A percentile compares a stretch with the other conserved stretches of the same genome.
These are phyloP conservation scores for Hycleus cichorii DNA, from an alignment of 1,140 invertebrate genomes.

Conservation along the genomic window DNA sequence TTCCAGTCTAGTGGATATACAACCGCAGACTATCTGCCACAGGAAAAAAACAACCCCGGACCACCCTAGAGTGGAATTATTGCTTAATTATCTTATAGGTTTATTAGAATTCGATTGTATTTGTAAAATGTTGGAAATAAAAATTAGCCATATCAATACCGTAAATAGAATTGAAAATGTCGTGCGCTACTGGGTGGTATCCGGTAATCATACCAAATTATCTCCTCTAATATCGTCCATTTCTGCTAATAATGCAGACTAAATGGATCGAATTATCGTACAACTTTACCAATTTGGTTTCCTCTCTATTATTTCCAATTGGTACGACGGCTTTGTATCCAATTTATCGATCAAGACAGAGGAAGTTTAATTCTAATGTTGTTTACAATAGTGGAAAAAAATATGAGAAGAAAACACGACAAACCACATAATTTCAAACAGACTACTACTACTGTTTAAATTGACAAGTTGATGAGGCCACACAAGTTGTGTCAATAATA, in stretches of 20 bases:
- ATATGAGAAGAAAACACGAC: too few species aligned
- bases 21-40: too few species aligned
- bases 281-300: slow-evolving; percentile 25
- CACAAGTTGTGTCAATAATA: background rate
- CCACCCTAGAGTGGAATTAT: background rate
- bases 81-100: background rate
- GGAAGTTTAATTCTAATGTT: too few species aligned
- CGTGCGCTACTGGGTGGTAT: slow-evolving; percentile 28
- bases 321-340: too few species aligned
- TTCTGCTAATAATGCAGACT: slow-evolving; percentile 23
- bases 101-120: background rate
- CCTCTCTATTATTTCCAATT: slow-evolving; percentile 12
- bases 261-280: slow-evolving; percentile 25
- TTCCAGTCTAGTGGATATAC: too few species aligned
- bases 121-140: too few species aligned
- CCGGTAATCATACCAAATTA: slow-evolving; percentile 22
- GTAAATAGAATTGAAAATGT: slow-evolving; percentile 10
- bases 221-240: slow-evolving; percentile 23
- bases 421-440: too few species aligned
- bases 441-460: too few species aligned
- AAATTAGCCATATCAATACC: too few species aligned
- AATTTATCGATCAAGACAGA: too few species aligned
- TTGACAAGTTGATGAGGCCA: background rate
- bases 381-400: too few species aligned
- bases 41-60: background rate